phyloP scores from a whole-genome alignment of 2,113 vertebrate genomes.

The Brienomyrus brachyistius region DNA sequence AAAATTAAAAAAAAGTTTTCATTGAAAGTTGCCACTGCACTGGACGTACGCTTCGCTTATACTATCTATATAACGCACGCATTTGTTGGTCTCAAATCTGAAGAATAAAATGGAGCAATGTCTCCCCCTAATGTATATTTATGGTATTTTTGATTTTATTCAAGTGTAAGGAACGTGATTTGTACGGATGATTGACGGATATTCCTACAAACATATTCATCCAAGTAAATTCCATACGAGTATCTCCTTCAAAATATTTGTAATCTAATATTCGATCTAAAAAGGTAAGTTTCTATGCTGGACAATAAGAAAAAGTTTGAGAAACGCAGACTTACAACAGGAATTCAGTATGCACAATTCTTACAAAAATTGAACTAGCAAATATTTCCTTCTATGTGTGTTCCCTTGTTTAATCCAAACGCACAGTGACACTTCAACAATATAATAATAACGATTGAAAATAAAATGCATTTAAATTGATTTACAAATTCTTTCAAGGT shows the following conservation, averaged over 20 bases:
- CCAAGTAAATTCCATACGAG: neutral
- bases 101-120: neutral
- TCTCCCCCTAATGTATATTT: neutral
- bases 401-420: neutral
- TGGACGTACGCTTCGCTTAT: neutral
- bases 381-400: neutral
- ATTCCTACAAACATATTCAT: neutral
- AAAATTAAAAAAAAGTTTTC: neutral
- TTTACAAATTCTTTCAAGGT: neutral
- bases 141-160: neutral
- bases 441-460: neutral
- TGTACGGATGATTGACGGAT: neutral
- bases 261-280: neutral
- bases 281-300: neutral
- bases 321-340: neutral
- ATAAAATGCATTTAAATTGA: neutral
- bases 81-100: neutral
- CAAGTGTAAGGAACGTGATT: neutral
- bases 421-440: neutral
- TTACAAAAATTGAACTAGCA: neutral
- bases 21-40: neutral
- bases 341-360: neutral
- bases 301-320: neutral
- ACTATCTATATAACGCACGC: neutral
- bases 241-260: neutral